Conservation (phyloP, 1,140 invertebrate species). For the Patella vulgata region DNA sequence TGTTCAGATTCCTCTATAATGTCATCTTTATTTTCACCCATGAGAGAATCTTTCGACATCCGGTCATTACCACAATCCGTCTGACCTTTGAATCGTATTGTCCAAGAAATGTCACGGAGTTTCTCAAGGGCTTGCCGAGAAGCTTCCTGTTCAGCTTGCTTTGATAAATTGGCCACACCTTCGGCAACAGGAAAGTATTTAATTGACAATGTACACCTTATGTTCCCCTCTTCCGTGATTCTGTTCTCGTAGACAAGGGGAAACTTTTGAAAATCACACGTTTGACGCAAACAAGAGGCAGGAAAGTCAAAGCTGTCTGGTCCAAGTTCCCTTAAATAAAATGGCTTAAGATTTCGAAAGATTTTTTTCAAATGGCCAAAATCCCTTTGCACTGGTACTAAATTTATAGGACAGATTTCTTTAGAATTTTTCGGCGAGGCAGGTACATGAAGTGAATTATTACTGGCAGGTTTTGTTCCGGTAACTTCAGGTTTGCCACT, state of each 20-base stretch:
- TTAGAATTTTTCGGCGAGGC: too few species aligned
- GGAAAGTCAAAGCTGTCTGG: too few species aligned
- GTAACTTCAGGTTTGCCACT: too few species aligned
- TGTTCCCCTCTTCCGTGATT: constrained; percentile 27
- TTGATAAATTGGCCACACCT: constrained; percentile 21
- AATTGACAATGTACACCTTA: constrained; percentile 36
- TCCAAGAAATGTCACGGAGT: constrained; percentile 50
- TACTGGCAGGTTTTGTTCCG: too few species aligned
- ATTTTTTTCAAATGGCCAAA: too few species aligned
- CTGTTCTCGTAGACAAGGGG: constrained; percentile 24
- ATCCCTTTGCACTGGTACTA: too few species aligned
- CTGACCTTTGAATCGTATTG: constrained; percentile 73
- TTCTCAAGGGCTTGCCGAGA: constrained; percentile 37
- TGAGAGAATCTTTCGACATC: constrained; percentile 47
- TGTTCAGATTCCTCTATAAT: constrained; percentile 16
- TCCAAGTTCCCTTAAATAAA: too few species aligned
- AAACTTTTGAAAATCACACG: constrained; percentile 28
- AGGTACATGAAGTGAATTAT: too few species aligned
- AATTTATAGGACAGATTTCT: too few species aligned
- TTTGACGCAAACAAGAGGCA: constrained; percentile 10
- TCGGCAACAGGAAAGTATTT: constrained; percentile 32
- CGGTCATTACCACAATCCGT: constrained; percentile 39
- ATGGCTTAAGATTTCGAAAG: too few species aligned
- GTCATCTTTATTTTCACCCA: constrained; percentile 61
- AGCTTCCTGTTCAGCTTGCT: constrained; percentile 38